Base-by-base conservation (phyloP, 2,888 invertebrate species). In the Drosophila trichaetosa region DNA sequence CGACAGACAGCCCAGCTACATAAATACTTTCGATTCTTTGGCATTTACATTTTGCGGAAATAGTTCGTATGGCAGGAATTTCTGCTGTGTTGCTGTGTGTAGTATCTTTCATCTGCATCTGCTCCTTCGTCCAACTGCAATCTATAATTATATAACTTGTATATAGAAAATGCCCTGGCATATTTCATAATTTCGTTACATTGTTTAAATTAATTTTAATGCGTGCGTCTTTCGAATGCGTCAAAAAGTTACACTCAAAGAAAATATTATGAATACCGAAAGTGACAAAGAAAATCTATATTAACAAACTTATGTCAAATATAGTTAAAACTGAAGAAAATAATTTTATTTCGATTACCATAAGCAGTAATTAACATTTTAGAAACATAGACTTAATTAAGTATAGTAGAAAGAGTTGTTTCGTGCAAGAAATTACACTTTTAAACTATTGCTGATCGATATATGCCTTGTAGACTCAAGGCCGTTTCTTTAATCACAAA, bases 21-120 rank as follows among this genome's bases (percentile, higher is more conserved):
- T 36, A 64, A 78, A 79, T 76, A 69, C 72, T 79, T 76, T 79
- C 75, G 79, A 79, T 78, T 73, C 69, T 60, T 68, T 68, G 75
- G 59, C 80, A 72, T 68, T 67, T 70, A 48, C 60, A 70, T 61
- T 46, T 33, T 42, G 36, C 69, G 29, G 31, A 58, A 54, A 61
- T 52, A 24, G 34, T 51, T 52, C 31, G 31, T 51, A n/a, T 53
- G 48, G 38, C 16, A 38, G 67, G 68, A 67, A 69, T 38, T 29
- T 40, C n/a, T 1, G 42, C 21, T 27, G 27, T 27, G 2, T 40
- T 18, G 16, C 7, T 18, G 27, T 34, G 24, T 36, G 34, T 31
- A 56, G 56, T 24, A 46, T 16, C 16, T 46, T 24, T 46, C 16
- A 16, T 24, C 24, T 46, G 46, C 16, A 16, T 16, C 16, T 24